Conservation (phyloP, 2,888 invertebrate genomes). For the Apodemia mormo region DNA sequence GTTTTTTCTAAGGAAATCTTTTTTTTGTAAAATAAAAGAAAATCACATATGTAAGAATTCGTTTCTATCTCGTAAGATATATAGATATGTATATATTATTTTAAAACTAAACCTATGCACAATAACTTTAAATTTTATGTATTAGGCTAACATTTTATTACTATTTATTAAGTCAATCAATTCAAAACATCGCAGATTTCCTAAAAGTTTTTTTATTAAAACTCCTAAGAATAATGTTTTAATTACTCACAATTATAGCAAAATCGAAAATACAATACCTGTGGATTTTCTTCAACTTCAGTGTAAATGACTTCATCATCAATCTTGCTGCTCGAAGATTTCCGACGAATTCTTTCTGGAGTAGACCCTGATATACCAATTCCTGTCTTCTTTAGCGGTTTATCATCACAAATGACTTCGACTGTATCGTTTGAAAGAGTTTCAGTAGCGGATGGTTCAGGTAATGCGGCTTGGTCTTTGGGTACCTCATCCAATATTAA, state of each 20-base stretch:
- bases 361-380: conserved; percentile 32
- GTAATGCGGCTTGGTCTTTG: conserved; percentile 55
- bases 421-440: conserved; percentile 33
- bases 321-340: conserved; percentile 27
- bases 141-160: too few relatives aligned
- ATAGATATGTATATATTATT: too few relatives aligned
- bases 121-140: too few relatives aligned
- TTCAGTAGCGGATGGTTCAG: conserved; percentile 60
- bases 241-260: background rate
- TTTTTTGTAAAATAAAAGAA: too few relatives aligned
- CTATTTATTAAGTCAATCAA: too few relatives aligned
- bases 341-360: conserved; percentile 32
- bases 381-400: conserved; percentile 30
- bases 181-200: background rate
- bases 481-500: conserved; percentile 61
- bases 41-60: too few relatives aligned
- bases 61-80: too few relatives aligned
- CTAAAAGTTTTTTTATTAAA: background rate
- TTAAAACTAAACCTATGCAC: too few relatives aligned
- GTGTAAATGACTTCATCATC: conserved; percentile 65
- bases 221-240: too few relatives aligned
- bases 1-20: too few relatives aligned
- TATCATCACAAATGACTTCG: conserved; percentile 21
- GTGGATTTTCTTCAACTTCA: conserved; percentile 61
- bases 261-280: conserved; percentile 51